These are phyloP conservation scores for Deladenus siricidicola DNA, from an alignment of 2,888 invertebrate species.

Conservation along the genomic window DNA sequence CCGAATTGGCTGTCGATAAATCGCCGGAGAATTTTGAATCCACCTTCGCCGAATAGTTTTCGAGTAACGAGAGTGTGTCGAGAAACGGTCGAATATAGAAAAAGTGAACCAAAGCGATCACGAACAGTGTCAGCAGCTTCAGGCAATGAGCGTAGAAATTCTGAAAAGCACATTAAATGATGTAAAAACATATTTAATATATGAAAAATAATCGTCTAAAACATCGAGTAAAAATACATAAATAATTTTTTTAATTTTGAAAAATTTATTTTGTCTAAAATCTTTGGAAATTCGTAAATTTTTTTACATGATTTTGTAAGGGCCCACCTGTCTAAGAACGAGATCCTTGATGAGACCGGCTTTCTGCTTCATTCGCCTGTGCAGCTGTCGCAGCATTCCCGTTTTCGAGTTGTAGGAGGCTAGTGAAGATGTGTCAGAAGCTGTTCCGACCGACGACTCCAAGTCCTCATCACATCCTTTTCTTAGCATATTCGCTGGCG, in stretches of 20 bases:
- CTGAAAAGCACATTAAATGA: constrained; percentile 26
- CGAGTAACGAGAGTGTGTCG: constrained; percentile 27
- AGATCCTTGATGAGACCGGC: neutral
- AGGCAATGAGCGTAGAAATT: constrained; percentile 37
- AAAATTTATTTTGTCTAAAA: neutral
- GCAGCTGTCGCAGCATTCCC: neutral
- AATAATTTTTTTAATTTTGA: neutral
- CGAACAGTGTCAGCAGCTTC: constrained; percentile 40
- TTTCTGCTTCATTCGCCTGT: neutral
- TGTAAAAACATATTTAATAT: neutral
- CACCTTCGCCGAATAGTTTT: constrained; percentile 24
- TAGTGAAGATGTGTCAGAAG: neutral
- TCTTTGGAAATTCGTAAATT: neutral
- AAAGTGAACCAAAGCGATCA: constrained; percentile 45
- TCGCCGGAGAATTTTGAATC: constrained; percentile 11
- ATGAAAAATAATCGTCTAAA: neutral
- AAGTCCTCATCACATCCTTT: neutral
- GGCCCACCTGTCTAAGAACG: neutral
- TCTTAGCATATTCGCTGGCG: neutral
- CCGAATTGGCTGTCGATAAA: neutral
- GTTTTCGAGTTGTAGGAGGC: neutral
- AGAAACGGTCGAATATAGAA: constrained; percentile 37
- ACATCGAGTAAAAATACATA: neutral
- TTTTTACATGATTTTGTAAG: neutral
- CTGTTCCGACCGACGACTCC: neutral